Evolutionary conservation across 2,888 invertebrate species (phyloP), one percentile per base, ranked within the genome.

Genomic region (Drosophila ezoana): DNA sequence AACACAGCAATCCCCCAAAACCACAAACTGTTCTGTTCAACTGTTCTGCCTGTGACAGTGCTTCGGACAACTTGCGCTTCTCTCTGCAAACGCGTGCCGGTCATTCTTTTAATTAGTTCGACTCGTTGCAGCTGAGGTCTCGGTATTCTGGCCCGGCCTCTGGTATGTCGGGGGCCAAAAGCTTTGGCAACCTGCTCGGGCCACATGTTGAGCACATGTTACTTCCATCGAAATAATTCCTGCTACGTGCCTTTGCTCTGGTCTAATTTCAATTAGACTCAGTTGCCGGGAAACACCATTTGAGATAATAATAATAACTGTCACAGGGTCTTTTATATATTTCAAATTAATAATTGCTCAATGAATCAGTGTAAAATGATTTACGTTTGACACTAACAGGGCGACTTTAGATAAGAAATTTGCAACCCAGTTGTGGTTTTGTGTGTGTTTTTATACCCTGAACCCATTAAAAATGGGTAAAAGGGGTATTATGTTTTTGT

Each of bases 31-130:
- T 20, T 76, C 45, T 62, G 54, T 45, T 51, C n/a, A 48, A 38
- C 57, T 23, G 23, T 32, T 37, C 37, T 28, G 41, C 28, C 13
- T 45, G 20, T 47, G 41, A 28, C 13, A 43, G 16, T 51, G 61
- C 57, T 32, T 51, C 43, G n/a, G 59, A 40, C 57, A 59, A 56
- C 49, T 51, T 37, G 41, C 18, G 23, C 59, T 28, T 6, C 43
- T 33, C 3, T 20, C 43, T 6, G 11, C 16, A n/a, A 59, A 38
- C 57, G 79, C 74, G 60, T 74, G 65, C 59, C 59, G 70, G 59
- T 58, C 57, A 78, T 63, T 65, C 70, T 68, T 74, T 79, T 76
- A 76, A 76, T 76, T 76, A 78, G 76, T 74, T 63, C 52, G 59
- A 63, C 65, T 79, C 70, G 53, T 23, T 78, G 75, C 79, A 76